Conservation (phyloP, 2,888 invertebrate species). For the Eupsilia transversa region DNA sequence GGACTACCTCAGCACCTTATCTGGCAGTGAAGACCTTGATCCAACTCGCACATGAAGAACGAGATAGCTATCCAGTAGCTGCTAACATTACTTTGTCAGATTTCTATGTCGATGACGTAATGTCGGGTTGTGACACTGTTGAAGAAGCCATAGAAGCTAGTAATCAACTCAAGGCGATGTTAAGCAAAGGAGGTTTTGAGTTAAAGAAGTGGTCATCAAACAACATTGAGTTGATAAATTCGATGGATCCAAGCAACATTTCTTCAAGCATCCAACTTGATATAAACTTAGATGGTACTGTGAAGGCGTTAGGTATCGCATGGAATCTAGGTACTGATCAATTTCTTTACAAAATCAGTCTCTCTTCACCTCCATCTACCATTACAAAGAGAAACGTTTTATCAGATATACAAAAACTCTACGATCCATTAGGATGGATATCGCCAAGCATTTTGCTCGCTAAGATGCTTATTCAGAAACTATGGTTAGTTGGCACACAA, state of each 20-base stretch:
- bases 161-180: conserved; percentile 14
- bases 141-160: conserved; percentile 65
- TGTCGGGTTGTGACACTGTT: conserved; percentile 53
- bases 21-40: conserved; percentile 14
- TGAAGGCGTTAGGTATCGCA: conserved; percentile 16
- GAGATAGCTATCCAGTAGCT: not conserved
- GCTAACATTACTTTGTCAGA: conserved; percentile 22
- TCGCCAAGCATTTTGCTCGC: conserved; percentile 5
- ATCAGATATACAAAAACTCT: conserved; percentile 29
- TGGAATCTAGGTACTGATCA: conserved; percentile 19
- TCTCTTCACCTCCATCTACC: conserved; percentile 36
- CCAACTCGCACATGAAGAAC: conserved; percentile 18
- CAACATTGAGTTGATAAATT: conserved; percentile 1
- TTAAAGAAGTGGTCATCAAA: conserved; percentile 16
- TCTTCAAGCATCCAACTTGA: conserved; percentile 12
- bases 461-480: conserved; percentile 20
- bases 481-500: conserved; percentile 7
- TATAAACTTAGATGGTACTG: conserved; percentile 36
- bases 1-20: conserved; percentile 45
- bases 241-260: conserved; percentile 7
- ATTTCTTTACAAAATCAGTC: conserved; percentile 19
- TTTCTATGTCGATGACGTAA: conserved; percentile 54
- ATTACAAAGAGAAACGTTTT: conserved; percentile 11
- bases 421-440: conserved; percentile 39
- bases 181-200: conserved; percentile 11